Percentiles rank a stretch among this genome's conserved stretches.
Evolutionary conservation across 2,888 invertebrate genomes (phyloP).

Genomic region (Plemyria rubiginata): DNA sequence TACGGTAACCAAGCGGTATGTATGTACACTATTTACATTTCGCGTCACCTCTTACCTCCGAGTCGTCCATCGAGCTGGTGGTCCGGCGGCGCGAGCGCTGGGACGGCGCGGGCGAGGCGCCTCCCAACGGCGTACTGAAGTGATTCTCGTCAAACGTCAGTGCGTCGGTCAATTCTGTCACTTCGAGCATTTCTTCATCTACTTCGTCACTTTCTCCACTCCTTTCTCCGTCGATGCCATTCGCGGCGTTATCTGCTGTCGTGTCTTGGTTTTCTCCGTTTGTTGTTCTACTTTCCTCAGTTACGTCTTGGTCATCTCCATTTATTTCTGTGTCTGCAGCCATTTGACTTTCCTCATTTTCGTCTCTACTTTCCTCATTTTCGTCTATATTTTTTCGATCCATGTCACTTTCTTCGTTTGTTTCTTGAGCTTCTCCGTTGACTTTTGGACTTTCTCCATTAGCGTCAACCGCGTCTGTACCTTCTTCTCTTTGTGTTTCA

Average conservation of each 20-base stretch:
- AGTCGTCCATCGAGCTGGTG: constrained; percentile 72
- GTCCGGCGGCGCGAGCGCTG: constrained; percentile 53
- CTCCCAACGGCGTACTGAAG: constrained; percentile 79
- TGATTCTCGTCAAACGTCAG: constrained; percentile 81
- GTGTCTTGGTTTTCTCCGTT: constrained; percentile 3
- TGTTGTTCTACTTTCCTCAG: constrained; percentile 11
- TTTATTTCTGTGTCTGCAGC: constrained; percentile 1
- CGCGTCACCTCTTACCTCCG: constrained; percentile 74
- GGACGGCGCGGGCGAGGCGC: constrained; percentile 59
- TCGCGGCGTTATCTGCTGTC: constrained; percentile 1
- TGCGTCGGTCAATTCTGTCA: constrained; percentile 46
- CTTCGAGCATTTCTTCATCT: constrained; percentile 25
- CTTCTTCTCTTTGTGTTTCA: constrained; percentile 25
- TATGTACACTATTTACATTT: constrained; percentile 43
- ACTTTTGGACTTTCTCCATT: constrained; percentile 40
- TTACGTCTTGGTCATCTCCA: constrained; percentile 16
- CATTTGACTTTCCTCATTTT: constrained; percentile 15
- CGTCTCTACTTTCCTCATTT: constrained; percentile 28
- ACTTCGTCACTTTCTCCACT: constrained; percentile 1
- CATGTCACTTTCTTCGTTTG: constrained; percentile 23
- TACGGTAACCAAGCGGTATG: constrained; percentile 27
- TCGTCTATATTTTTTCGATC: constrained; percentile 29
- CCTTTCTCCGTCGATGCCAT: constrained; percentile 1
- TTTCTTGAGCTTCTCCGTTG: constrained; percentile 35
- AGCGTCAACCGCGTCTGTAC: constrained; percentile 33